Percentiles rank a stretch among this genome's conserved stretches.
Evolutionary conservation across 2,888 invertebrate species (phyloP).

Genomic region (Andrena minutula): DNA sequence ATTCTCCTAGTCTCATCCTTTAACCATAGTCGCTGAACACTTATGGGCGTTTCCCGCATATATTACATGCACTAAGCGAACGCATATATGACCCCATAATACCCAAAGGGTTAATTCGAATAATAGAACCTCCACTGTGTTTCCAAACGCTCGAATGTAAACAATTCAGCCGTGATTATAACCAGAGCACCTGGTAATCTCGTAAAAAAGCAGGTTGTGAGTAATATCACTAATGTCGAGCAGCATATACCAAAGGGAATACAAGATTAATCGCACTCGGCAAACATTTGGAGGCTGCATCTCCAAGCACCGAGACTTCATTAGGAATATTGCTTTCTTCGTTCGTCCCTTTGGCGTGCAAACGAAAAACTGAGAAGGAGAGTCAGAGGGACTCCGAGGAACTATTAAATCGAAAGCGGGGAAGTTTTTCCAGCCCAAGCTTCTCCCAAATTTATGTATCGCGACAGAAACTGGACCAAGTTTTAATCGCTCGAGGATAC

Average conservation of each 20-base stretch:
- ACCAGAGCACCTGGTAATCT: no score
- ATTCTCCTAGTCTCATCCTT: no score
- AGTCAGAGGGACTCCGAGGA: conserved; percentile 4
- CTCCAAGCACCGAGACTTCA: conserved; percentile 15
- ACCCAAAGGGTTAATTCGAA: no score
- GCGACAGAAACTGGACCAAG: conserved; percentile 8
- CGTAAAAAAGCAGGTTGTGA: neutral
- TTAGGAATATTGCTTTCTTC: conserved; percentile 37
- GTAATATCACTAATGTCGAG: neutral
- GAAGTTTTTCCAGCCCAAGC: conserved; percentile 3
- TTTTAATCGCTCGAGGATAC: conserved; percentile 38
- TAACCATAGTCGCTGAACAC: no score
- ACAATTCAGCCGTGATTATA: no score
- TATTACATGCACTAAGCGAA: no score
- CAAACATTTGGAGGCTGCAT: conserved; percentile 9
- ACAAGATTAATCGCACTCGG: conserved; percentile 15
- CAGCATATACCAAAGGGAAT: neutral
- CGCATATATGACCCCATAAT: no score
- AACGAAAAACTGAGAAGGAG: neutral
- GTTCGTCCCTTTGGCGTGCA: conserved; percentile 3
- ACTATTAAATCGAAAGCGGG: conserved; percentile 28
- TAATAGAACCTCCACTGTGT: no score
- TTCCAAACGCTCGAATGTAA: no score
- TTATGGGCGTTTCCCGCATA: no score
- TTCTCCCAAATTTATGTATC: conserved; percentile 21